These are phyloP conservation scores for Eupithecia subumbrata DNA, from an alignment of 2,888 invertebrate genomes.

Conservation along the genomic window DNA sequence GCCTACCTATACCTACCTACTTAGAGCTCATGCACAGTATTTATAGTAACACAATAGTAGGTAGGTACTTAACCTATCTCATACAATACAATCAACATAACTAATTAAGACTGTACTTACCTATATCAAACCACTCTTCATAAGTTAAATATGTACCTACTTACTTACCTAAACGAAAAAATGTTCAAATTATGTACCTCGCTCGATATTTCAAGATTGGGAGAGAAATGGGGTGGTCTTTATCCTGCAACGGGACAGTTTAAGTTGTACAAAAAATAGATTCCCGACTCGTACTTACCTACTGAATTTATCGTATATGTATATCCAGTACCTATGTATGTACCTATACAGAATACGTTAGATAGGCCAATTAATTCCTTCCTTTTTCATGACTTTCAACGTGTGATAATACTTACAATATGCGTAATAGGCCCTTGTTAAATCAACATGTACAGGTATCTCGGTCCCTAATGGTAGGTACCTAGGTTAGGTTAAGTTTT, in stretches of 20 bases:
- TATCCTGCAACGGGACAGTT: background rate
- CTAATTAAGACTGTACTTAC: background rate
- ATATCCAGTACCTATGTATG: background rate
- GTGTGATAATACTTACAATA: conserved; percentile 38
- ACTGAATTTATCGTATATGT: too few relatives aligned
- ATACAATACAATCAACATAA: too few relatives aligned
- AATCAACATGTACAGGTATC: background rate
- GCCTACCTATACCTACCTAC: background rate
- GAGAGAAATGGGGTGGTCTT: too few relatives aligned
- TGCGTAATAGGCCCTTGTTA: conserved; percentile 11
- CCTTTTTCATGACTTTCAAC: conserved; percentile 56
- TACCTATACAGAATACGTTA: background rate
- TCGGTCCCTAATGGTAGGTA: background rate
- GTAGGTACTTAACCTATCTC: background rate
- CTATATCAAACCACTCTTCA: background rate
- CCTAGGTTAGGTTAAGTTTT: background rate
- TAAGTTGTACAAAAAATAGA: background rate
- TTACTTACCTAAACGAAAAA: too few relatives aligned
- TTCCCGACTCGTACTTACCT: background rate
- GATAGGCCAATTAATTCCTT: conserved; percentile 48
- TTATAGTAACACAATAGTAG: background rate
- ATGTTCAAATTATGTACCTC: too few relatives aligned
- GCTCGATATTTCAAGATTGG: too few relatives aligned
- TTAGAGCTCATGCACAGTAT: background rate
- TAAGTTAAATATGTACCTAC: too few relatives aligned